Percentiles rank a stretch among this genome's conserved stretches.
Evolutionary conservation across 2,113 vertebrate genomes (phyloP).

Genomic region (Ceratotherium simum): DNA sequence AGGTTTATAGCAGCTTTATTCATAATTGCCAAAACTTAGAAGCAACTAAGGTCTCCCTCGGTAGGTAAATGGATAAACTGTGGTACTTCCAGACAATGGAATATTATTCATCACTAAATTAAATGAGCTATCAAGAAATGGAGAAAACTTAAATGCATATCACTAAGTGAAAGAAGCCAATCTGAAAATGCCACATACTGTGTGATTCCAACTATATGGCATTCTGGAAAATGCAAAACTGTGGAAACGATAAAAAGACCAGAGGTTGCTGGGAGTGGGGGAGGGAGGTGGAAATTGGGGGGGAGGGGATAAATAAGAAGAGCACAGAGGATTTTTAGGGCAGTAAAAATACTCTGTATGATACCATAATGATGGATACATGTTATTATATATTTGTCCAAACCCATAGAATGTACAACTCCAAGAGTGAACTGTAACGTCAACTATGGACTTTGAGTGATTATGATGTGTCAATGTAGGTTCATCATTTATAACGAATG

Average conservation of each 20-base stretch:
- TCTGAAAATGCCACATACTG: too few species aligned
- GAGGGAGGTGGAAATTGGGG: too few species aligned
- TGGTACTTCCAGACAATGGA: too few species aligned
- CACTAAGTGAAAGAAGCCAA: too few species aligned
- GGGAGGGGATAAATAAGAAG: neutral
- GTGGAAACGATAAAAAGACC: neutral
- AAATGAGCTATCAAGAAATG: too few species aligned
- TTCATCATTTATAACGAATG: neutral
- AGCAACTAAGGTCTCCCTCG: neutral
- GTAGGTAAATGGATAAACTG: too few species aligned
- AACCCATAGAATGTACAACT: neutral
- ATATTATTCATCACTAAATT: too few species aligned
- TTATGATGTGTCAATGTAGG: neutral
- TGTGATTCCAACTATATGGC: too few species aligned
- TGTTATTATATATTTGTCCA: neutral
- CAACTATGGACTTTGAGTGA: neutral
- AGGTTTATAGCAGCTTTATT: neutral
- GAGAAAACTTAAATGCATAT: too few species aligned
- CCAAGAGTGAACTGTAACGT: neutral
- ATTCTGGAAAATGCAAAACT: neutral
- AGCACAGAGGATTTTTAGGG: neutral
- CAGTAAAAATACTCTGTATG: neutral
- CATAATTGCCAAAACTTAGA: neutral
- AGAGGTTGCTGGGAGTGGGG: neutral
- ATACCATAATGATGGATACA: neutral